Conservation (phyloP, 2,113 vertebrate genomes). For the Tychaedon coryphoeus region DNA sequence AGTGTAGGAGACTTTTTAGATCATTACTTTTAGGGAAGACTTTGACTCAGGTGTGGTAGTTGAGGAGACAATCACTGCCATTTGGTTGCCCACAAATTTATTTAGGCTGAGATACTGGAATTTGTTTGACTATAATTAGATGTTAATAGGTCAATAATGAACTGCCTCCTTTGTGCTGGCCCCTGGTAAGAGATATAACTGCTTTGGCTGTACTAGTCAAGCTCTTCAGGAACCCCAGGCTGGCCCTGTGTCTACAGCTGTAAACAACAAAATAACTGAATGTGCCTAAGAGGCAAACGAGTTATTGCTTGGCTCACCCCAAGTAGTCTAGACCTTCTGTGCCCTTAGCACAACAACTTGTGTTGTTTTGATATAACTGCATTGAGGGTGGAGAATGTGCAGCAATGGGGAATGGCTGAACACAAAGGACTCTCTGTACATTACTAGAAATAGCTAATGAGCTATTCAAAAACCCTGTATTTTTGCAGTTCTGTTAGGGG, state of each 20-base stretch:
- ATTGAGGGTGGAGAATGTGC: neutral
- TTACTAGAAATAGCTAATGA: constrained; percentile 7
- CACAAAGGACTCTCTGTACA: neutral
- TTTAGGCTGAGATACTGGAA: neutral
- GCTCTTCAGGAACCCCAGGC: neutral
- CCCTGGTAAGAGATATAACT: neutral
- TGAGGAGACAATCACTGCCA: neutral
- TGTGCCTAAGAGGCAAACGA: neutral
- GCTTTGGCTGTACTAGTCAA: neutral
- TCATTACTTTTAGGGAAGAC: neutral
- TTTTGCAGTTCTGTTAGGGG: neutral
- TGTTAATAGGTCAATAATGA: neutral
- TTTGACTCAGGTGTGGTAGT: neutral
- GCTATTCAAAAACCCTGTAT: neutral
- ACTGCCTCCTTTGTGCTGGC: neutral
- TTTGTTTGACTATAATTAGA: neutral
- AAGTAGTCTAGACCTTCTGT: neutral
- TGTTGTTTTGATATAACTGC: neutral
- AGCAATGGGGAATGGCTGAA: neutral
- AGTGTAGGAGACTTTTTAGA: neutral
- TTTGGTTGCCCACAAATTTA: neutral
- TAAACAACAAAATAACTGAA: neutral
- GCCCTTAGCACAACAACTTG: neutral
- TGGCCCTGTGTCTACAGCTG: neutral
- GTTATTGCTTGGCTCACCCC: neutral